Base-by-base conservation (phyloP, 2,797 vertebrate species). In the Lateolabrax maculatus region DNA sequence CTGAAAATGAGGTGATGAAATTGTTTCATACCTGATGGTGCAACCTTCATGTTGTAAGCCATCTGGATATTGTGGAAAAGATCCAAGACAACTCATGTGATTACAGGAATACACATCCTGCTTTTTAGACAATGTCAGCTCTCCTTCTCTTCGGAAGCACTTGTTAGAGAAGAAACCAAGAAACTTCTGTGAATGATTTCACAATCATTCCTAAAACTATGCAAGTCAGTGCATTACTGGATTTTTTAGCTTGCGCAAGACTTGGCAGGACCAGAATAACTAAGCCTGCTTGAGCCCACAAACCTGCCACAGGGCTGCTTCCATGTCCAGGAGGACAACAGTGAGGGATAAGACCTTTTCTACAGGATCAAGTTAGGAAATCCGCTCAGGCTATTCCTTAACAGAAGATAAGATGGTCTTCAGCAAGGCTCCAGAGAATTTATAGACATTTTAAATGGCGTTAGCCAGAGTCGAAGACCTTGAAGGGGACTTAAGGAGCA, bases 321-420 rank as follows among this genome's bases (percentile, higher is more conserved):
- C 58, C 37, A 49, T 79, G 83, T 91, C 68, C 87, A 86, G 86
- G 57, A 77, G 80, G 81, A 83, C 75, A 79, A 65, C 67, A 79
- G 75, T 25, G 43, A 88, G 58, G 90, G 87, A 91, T 95, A 87
- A 94, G 84, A 86, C 84, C 78, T 88, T 91, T 87, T 87, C 86
- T 84, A 89, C 78, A 80, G 91, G 95, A 95, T 95, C 89, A 95
- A 89, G 90, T 51, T 43, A 82, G 76, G 71, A 92, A 92, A 95
- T 94, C 93, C 88, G 51, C 87, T 90, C 80, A 85, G 83, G 79
- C 86, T 86, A 64, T 83, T 85, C 81, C 81, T 89, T 81, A 91
- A 87, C 71, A 87, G 74, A 82, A 89, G 90, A 93, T 93, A 92
- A 95, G 91, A 90, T 88, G 84, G 75, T 89, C 79, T 92, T 74